Percentiles rank a stretch among this genome's conserved stretches.
phyloP scores from a whole-genome alignment of 2,113 vertebrate species.

The Nycticebus coucang region DNA sequence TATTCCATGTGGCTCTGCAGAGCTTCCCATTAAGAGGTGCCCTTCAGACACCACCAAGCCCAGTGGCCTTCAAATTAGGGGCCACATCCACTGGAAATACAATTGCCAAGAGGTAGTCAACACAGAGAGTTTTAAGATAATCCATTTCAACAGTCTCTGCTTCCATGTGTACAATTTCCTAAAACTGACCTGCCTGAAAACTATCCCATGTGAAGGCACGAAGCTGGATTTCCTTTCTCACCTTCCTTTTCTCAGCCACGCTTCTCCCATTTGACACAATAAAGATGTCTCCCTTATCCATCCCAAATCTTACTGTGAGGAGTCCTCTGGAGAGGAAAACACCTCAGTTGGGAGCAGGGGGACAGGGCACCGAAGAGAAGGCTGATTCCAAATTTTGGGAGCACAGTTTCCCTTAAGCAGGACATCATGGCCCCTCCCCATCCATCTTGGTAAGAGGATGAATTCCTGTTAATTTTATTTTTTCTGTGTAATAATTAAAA shows the following conservation, averaged over 20 bases:
- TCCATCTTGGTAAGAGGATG: neutral
- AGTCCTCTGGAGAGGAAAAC: neutral
- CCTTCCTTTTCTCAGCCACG: neutral
- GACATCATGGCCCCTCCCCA: neutral
- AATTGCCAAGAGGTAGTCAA: neutral
- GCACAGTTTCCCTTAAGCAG: neutral
- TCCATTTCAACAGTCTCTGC: neutral
- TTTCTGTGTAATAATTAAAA: conserved; percentile 16
- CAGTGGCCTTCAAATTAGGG: neutral
- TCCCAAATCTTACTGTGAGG: neutral
- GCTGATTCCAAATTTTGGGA: neutral
- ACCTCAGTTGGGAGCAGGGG: neutral
- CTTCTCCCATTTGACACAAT: neutral
- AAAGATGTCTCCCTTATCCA: neutral
- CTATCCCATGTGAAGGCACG: accelerated
- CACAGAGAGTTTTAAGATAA: neutral
- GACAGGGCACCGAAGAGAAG: neutral
- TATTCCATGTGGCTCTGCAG: neutral
- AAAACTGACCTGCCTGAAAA: neutral
- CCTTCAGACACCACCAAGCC: neutral
- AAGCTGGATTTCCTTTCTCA: neutral
- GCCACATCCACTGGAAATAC: neutral
- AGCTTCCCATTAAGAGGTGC: neutral
- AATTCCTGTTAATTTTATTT: conserved; percentile 19
- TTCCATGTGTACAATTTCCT: neutral